Percentiles rank a stretch among this genome's conserved stretches.
Conservation (phyloP, 2,888 invertebrate genomes). For the Lordiphosa fenestrarum region DNA sequence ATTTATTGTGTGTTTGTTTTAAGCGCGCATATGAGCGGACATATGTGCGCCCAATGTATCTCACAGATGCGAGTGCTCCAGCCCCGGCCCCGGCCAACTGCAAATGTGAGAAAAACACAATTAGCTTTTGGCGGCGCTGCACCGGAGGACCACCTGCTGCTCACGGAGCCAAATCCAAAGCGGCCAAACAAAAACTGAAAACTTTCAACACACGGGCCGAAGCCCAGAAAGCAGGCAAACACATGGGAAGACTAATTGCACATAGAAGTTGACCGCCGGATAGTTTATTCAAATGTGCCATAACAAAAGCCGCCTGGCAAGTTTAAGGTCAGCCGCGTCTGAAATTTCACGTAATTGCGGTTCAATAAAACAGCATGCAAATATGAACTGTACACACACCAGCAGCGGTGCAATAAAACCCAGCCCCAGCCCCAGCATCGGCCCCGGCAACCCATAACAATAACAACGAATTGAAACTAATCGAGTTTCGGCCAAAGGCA, state of each 20-base stretch:
- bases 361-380: slow-evolving; percentile 52
- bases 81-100: slow-evolving; percentile 48
- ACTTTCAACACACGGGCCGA: slow-evolving; percentile 64
- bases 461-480: slow-evolving; percentile 68
- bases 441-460: slow-evolving; percentile 33
- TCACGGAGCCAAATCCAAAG: slow-evolving; percentile 43
- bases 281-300: slow-evolving; percentile 52
- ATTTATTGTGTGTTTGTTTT: slow-evolving; percentile 76
- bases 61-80: slow-evolving; percentile 31
- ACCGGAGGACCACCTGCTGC: slow-evolving; percentile 66
- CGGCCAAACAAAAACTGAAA: slow-evolving; percentile 19
- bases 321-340: slow-evolving; percentile 63
- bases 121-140: slow-evolving; percentile 72
- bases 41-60: slow-evolving; percentile 45
- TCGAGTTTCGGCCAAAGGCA: slow-evolving; percentile 72
- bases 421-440: slow-evolving; percentile 8
- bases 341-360: slow-evolving; percentile 45
- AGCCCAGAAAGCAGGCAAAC: slow-evolving; percentile 21
- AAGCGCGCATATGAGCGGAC: slow-evolving; percentile 51
- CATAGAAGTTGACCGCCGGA: slow-evolving; percentile 62
- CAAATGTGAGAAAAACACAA: slow-evolving; percentile 76
- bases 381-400: slow-evolving; percentile 29
- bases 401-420: slow-evolving; percentile 32
- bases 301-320: slow-evolving; percentile 68
- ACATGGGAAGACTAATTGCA: slow-evolving; percentile 69